Evolutionary conservation across 2,797 vertebrate species (phyloP), one percentile per base, ranked within the genome.

Genomic region (Cichlasoma orientale): DNA sequence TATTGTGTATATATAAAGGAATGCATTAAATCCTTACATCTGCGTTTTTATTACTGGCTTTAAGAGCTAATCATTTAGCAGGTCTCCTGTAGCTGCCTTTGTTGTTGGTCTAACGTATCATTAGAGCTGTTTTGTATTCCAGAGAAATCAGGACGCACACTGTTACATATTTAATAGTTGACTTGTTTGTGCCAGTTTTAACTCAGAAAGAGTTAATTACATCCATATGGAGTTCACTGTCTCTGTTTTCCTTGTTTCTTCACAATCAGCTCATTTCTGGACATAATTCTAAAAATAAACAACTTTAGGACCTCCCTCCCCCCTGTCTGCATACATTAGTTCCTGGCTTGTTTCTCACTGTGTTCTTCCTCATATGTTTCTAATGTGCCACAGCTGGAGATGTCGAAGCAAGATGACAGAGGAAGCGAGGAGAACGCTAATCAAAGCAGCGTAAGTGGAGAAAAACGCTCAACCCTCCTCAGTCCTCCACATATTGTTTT

Each of bases 401-500:
- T 81, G 70, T 82, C 85, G 19, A 91, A 91, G 53, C 86, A 92
- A 82, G 95, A 96, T 53, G 93, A 96, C 82, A 87, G 91, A 89
- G 92, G 90, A 78, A 85, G 88, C 57, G 92, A 96, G 73, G 89
- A 94, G 36, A 75, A 50, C 75, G 81, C 95, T 80, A 92, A 94
- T 87, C 94, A 95, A 86, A 87, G 93, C 58, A 95, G 78, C 23
- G 93, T 95, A 94, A 96, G 95, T 95, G 41, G 56, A 27, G 69
- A 78, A 79, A 72, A 75, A 55, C n/a, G 36, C 66, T 71, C 57
- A 81, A 19, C 59, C 69, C 52, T 69, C 56, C 56, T 55, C 55
- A 1, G 41, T 74, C 70, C n/a, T 81, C 38, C 63, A 33, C n/a
- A 55, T 75, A 55, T 78, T 61, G 61, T 75, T 74, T 36, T 59